Conservation (phyloP, 2,888 invertebrate species). For the Sussaba pulchella region DNA sequence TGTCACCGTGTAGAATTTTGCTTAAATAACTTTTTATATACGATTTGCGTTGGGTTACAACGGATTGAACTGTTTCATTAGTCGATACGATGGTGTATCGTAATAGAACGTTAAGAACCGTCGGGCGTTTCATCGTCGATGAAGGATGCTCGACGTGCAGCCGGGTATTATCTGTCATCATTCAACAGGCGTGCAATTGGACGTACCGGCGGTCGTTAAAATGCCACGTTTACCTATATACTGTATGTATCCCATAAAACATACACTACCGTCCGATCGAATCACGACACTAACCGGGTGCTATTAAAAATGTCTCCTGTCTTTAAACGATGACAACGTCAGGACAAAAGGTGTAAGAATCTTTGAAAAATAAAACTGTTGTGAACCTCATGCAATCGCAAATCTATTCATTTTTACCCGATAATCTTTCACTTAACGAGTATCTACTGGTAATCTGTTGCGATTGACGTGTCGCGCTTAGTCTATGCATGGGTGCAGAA, state of each 20-base stretch:
- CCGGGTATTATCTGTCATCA: conserved; percentile 58
- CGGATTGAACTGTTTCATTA: conserved; percentile 48
- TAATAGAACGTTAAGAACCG: conserved; percentile 31
- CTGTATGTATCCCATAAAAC: neutral
- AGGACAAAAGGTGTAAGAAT: too few species aligned
- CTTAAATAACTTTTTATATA: conserved; percentile 42
- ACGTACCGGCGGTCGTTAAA: conserved; percentile 58
- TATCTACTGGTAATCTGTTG: too few species aligned
- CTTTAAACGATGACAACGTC: too few species aligned
- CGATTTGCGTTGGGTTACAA: conserved; percentile 19
- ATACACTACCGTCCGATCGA: too few species aligned
- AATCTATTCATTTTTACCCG: too few species aligned
- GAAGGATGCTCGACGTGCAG: conserved; percentile 49
- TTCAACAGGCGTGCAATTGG: conserved; percentile 49
- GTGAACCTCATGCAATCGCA: too few species aligned
- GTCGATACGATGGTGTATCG: conserved; percentile 34
- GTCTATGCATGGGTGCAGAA: too few species aligned
- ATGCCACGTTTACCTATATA: conserved; percentile 25
- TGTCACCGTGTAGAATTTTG: neutral
- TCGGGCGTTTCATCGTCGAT: conserved; percentile 48
- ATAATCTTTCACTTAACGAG: too few species aligned
- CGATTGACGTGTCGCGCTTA: too few species aligned
- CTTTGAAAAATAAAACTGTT: too few species aligned
- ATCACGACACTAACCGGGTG: too few species aligned
- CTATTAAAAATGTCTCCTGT: too few species aligned